A percentile compares a stretch with the other conserved stretches of the same genome.
Conservation (phyloP, 2,113 vertebrate genomes). For the Phaethon lepturus region DNA sequence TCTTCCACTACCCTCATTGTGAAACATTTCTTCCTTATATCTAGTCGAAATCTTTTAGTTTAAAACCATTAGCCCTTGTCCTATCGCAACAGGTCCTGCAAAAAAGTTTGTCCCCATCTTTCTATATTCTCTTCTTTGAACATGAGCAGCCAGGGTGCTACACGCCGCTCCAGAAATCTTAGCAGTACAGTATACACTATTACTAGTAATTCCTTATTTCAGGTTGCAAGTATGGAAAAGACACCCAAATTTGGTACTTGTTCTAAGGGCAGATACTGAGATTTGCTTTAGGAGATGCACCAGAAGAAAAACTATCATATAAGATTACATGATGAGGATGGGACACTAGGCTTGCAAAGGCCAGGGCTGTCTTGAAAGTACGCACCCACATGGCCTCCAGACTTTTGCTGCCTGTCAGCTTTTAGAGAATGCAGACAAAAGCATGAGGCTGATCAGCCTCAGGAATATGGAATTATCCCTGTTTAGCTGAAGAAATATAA, state of each 20-base stretch:
- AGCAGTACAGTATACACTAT: not conserved
- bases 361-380: not conserved
- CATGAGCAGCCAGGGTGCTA: not conserved
- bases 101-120: too few relatives aligned
- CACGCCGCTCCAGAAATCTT: not conserved
- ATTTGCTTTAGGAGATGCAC: not conserved
- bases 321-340: not conserved
- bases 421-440: not conserved
- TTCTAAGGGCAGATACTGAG: not conserved
- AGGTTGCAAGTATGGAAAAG: not conserved
- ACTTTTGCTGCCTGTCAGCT: not conserved
- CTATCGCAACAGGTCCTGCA: too few relatives aligned
- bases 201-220: not conserved
- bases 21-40: too few relatives aligned
- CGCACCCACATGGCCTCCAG: fast-evolving
- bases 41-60: too few relatives aligned
- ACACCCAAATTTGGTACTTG: not conserved
- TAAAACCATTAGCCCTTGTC: too few relatives aligned
- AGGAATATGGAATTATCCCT: not conserved
- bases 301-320: not conserved
- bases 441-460: not conserved
- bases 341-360: not conserved
- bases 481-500: not conserved
- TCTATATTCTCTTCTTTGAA: not conserved
- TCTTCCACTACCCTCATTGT: too few relatives aligned